Base-by-base conservation (phyloP, 2,888 invertebrate species). In the Dynastes hyllus region DNA sequence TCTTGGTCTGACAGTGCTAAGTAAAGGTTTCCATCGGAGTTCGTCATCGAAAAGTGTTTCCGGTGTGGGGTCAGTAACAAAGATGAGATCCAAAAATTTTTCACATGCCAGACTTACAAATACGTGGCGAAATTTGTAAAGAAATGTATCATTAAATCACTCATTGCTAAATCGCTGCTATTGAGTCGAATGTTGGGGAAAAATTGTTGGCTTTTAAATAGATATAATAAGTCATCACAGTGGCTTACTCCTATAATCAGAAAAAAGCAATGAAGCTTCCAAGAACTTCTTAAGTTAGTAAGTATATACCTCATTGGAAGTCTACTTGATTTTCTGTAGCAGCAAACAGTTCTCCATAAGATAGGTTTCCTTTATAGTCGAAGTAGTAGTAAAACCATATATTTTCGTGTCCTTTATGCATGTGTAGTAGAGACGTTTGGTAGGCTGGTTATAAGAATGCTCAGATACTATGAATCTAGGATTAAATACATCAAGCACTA, bases 161-260 rank as follows among this genome's bases (percentile, higher is more conserved):
- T 87, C 58, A 91, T 87, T 65, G 83, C 79, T 0, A 88, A 86
- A 79, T 91, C 89, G 0, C 85, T 82, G 4, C 81, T 82, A 1
- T 82, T 83, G 58, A 91, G 87, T 65, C 88, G 87, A 4, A 51
- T 32, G n/a, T 50, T 22, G 8, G 86, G 85, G 83, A 91, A 90
- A 1, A 91, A 63, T 51, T 86, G 78, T 0, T 90, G 53, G 16
- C 37, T 37, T 37, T 55, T 76, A 81, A 92, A 91, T 8, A 91
- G 84, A 82, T 91, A 91, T 65, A 91, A 86, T 22, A 92, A 83
- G 83, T 92, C 91, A 83, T 92, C 92, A 81, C 91, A 91, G 83
- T 92, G 92, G 0, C 90, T 89, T 0, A 89, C 89, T 55, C 87
- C 88, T 88, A 76, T 53, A 85, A 85, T 76, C 22, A 22, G 22